Percentiles rank a stretch among this genome's conserved stretches.
These are phyloP conservation scores for Tupaia chinensis DNA, from an alignment of 2,113 vertebrate species.

Conservation along the genomic window DNA sequence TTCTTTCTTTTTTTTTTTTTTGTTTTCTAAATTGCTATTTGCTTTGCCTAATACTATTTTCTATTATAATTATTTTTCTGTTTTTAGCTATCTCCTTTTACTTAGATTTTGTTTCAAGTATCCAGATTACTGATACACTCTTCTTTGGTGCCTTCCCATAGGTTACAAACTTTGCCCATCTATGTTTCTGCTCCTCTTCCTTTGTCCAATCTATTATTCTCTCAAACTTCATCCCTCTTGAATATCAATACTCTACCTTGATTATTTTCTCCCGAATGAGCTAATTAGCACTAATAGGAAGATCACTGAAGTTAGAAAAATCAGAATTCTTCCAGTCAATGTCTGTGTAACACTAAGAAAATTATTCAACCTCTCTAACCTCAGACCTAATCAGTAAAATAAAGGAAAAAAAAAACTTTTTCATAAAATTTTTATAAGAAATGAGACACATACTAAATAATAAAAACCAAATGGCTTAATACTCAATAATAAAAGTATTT, in stretches of 20 bases:
- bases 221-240: background rate
- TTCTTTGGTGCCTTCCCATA: background rate
- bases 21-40: background rate
- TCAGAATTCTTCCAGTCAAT: slow-evolving; percentile 25
- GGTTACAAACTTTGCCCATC: background rate
- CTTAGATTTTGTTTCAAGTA: background rate
- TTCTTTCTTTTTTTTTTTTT: background rate
- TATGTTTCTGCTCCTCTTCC: background rate
- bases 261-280: slow-evolving; percentile 49
- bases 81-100: background rate
- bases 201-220: slow-evolving; percentile 22
- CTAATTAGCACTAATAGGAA: slow-evolving; percentile 55
- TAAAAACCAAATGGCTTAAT: slow-evolving; percentile 34
- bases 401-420: background rate
- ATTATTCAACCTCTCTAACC: background rate
- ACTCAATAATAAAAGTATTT: slow-evolving; percentile 29
- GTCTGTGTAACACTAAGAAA: background rate
- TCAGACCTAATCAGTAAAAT: slow-evolving; percentile 26
- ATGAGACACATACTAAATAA: background rate
- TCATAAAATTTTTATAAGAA: slow-evolving; percentile 23
- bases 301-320: slow-evolving; percentile 42
- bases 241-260: slow-evolving; percentile 40
- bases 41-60: background rate
- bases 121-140: background rate
- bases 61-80: background rate